These are phyloP conservation scores for Bolborhynchus lineola DNA, from an alignment of 2,113 vertebrate genomes.

Conservation along the genomic window DNA sequence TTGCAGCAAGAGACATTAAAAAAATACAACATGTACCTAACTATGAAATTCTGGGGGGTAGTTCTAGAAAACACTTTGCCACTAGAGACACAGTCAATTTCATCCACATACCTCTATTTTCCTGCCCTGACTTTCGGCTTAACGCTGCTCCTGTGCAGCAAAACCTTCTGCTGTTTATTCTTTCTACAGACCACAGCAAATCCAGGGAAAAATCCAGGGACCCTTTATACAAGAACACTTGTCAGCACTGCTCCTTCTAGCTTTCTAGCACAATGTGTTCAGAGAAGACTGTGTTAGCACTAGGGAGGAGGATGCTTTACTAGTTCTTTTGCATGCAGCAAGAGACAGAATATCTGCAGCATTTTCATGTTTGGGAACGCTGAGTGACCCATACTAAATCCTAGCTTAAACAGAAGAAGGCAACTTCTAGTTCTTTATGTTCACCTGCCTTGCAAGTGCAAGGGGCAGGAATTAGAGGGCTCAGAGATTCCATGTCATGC, in stretches of 20 bases:
- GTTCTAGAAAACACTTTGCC: background rate
- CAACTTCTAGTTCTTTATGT: background rate
- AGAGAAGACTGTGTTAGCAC: background rate
- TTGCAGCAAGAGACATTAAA: background rate
- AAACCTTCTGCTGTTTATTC: background rate
- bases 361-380: background rate
- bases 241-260: background rate
- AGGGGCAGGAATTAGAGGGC: background rate
- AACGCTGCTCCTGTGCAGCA: background rate
- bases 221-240: background rate
- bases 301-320: background rate
- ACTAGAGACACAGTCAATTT: background rate
- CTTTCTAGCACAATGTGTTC: background rate
- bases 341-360: background rate
- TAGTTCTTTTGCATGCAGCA: background rate
- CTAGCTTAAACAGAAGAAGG: background rate
- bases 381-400: background rate
- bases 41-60: background rate
- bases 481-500: background rate
- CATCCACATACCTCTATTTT: background rate
- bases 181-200: background rate
- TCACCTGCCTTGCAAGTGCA: background rate
- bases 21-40: background rate
- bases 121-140: background rate
- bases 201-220: background rate